These are phyloP conservation scores for Anser cygnoides DNA, from an alignment of 2,113 vertebrate genomes.

Conservation along the genomic window DNA sequence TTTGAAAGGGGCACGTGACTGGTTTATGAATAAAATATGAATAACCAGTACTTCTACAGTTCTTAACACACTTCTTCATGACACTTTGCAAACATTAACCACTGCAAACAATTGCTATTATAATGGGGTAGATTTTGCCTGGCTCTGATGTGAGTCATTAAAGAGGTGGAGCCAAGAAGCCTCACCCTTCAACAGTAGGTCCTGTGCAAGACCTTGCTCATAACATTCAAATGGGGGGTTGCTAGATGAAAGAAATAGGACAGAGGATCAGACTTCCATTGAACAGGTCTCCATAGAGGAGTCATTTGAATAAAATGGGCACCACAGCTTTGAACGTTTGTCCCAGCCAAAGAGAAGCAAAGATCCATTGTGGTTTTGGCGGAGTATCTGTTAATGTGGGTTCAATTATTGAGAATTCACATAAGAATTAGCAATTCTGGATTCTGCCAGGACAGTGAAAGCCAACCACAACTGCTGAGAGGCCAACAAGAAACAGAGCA, in stretches of 20 bases:
- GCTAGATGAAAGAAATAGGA: background rate
- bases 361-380: background rate
- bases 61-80: background rate
- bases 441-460: background rate
- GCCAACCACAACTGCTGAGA: background rate
- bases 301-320: background rate
- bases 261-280: background rate
- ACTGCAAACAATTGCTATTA: slow-evolving; percentile 34
- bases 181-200: background rate
- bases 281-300: background rate
- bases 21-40: background rate
- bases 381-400: background rate
- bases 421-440: background rate
- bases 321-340: background rate
- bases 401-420: background rate
- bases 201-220: background rate
- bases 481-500: background rate
- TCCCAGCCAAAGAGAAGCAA: background rate
- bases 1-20: background rate
- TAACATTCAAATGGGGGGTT: background rate
- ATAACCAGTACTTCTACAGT: background rate
- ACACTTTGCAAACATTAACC: slow-evolving; percentile 43
- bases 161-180: slow-evolving; percentile 7
- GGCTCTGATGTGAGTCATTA: slow-evolving; percentile 10
- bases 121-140: background rate